phyloP scores from a whole-genome alignment of 2,797 vertebrate species.

The Pipistrellus pygmaeus region DNA sequence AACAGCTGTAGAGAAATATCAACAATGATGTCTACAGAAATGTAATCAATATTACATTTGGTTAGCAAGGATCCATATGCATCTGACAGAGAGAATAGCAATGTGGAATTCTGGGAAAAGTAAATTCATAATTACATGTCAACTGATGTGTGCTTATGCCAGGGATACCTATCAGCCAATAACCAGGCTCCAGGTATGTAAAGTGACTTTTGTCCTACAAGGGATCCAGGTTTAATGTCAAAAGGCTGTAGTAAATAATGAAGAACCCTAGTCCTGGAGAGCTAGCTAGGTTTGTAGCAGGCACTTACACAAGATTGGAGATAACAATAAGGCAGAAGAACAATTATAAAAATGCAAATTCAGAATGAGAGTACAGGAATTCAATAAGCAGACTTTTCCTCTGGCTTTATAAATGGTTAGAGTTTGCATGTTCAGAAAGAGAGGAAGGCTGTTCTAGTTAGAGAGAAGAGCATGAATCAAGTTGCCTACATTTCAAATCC shows the following conservation, averaged over 20 bases:
- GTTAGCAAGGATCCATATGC: not conserved
- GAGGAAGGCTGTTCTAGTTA: not conserved
- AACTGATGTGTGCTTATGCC: not conserved
- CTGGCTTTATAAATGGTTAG: not conserved
- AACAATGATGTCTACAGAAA: not conserved
- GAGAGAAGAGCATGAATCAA: not conserved
- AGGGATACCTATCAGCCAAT: not conserved
- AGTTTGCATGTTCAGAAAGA: slow-evolving; percentile 14
- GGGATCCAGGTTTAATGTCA: not conserved
- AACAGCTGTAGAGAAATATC: not conserved
- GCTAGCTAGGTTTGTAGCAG: not conserved
- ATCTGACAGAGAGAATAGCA: not conserved
- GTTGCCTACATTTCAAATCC: not conserved
- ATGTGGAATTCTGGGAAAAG: not conserved
- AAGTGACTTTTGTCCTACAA: not conserved
- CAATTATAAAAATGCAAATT: not conserved
- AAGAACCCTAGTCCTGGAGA: not conserved
- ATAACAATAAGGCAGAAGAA: not conserved
- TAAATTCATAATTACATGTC: not conserved
- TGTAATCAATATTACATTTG: not conserved
- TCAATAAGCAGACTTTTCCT: not conserved
- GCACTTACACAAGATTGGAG: not conserved
- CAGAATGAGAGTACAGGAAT: not conserved
- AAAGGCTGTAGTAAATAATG: not conserved
- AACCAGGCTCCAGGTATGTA: not conserved